Conservation (phyloP, 23 tunicate genomes). For the Diplosoma virens region DNA sequence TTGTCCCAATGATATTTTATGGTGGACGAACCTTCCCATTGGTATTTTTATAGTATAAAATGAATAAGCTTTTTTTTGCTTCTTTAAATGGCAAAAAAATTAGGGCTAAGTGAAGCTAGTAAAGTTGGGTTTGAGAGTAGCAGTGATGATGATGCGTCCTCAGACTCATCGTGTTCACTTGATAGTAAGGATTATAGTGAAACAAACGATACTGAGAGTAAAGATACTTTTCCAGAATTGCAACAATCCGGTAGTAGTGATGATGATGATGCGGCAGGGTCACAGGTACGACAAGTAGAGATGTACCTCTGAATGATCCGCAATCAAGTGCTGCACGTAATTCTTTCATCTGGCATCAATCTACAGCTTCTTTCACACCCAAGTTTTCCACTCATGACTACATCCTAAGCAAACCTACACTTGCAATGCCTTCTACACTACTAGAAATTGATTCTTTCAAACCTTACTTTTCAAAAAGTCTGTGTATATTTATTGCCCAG, state of each 20-base stretch:
- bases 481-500: not conserved
- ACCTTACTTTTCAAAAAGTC: not conserved
- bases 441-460: constrained; percentile 14
- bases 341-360: constrained; percentile 11
- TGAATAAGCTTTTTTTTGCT: constrained; percentile 1
- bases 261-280: constrained; percentile 5
- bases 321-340: not conserved
- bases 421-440: constrained; percentile 8
- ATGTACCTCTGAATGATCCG: constrained; percentile 12
- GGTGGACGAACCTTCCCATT: not conserved
- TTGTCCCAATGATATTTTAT: constrained; percentile 13
- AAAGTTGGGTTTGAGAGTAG: constrained; percentile 11
- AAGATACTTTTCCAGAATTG: constrained; percentile 5
- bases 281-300: not conserved
- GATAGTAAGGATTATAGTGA: not conserved
- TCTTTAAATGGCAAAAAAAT: constrained; percentile 7
- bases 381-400: constrained; percentile 21
- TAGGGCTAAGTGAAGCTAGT: constrained; percentile 6
- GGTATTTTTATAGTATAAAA: constrained; percentile 11
- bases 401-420: constrained; percentile 16
- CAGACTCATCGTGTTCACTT: constrained; percentile 12
- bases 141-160: constrained; percentile 15
- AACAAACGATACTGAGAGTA: not conserved
- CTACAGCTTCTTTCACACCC: constrained; percentile 17
- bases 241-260: too few relatives aligned